Evolutionary conservation across 2,113 vertebrate genomes (phyloP).

Genomic region (Lagopus leucura): DNA sequence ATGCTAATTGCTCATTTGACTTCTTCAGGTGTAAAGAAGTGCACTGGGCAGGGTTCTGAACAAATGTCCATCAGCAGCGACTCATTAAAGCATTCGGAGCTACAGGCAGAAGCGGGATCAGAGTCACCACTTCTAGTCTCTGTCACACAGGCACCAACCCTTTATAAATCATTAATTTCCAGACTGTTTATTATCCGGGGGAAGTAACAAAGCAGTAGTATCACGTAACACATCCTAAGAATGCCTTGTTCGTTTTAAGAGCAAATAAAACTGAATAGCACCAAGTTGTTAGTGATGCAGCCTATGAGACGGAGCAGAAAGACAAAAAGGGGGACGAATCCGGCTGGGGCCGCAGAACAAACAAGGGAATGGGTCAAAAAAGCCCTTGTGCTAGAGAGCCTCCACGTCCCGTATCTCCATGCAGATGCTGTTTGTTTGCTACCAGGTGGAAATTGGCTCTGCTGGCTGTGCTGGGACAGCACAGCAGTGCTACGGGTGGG

Average conservation of each 20-base stretch:
- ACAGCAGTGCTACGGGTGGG: not conserved
- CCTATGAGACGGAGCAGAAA: not conserved
- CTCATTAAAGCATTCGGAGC: not conserved
- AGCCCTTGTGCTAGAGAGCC: not conserved
- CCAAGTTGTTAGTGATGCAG: conserved; percentile 45
- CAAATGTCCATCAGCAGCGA: not conserved
- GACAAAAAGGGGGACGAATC: conserved; percentile 33
- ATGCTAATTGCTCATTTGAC: not conserved
- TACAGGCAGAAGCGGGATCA: not conserved
- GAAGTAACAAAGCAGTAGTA: conserved; percentile 67
- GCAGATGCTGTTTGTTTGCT: conserved; percentile 33
- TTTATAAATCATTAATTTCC: conserved; percentile 74
- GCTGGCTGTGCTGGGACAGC: not conserved
- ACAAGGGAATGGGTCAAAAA: not conserved
- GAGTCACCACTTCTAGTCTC: conserved; percentile 32
- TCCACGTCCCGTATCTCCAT: not conserved
- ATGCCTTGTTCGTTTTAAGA: conserved; percentile 71
- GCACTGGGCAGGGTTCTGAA: not conserved
- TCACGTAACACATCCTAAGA: conserved; percentile 66
- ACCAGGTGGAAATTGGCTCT: conserved; percentile 31
- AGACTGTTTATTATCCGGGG: conserved; percentile 67
- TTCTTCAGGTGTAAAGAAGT: not conserved
- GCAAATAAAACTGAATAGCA: conserved; percentile 75
- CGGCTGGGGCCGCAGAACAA: conserved; percentile 24
- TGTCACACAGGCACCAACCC: conserved; percentile 53